Evolutionary conservation across 2,888 invertebrate genomes (phyloP).

Genomic region (Drosophila siamana): DNA sequence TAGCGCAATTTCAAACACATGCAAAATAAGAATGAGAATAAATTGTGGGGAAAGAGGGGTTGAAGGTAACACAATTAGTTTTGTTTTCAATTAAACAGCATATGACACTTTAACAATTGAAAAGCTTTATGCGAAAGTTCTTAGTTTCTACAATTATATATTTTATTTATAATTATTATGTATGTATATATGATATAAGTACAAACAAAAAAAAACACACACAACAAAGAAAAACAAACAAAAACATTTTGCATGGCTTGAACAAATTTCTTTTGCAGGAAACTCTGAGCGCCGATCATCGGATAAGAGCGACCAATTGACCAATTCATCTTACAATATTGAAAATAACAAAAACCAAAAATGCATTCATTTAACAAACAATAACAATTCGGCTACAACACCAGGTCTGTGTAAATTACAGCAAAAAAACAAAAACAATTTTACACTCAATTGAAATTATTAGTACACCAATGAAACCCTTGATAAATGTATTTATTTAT

Average conservation of each 20-base stretch:
- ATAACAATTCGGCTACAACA: slow-evolving; percentile 85
- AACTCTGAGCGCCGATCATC: slow-evolving; percentile 85
- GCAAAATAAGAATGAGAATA: neutral
- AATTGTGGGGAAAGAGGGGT: neutral
- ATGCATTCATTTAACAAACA: slow-evolving; percentile 85
- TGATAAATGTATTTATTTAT: slow-evolving; percentile 10
- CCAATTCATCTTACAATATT: slow-evolving; percentile 85
- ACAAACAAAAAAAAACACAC: slow-evolving; percentile 13
- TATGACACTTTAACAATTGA: slow-evolving; percentile 3
- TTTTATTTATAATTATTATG: slow-evolving; percentile 20
- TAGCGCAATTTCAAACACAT: neutral
- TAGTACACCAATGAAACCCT: slow-evolving; percentile 34
- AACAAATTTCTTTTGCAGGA: slow-evolving; percentile 85
- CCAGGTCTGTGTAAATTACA: slow-evolving; percentile 85
- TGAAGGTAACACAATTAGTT: neutral
- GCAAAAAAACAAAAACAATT: slow-evolving; percentile 56
- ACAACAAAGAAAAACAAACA: slow-evolving; percentile 34
- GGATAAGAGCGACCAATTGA: slow-evolving; percentile 85
- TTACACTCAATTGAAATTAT: slow-evolving; percentile 38
- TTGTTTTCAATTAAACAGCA: slow-evolving; percentile 1
- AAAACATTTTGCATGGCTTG: slow-evolving; percentile 85
- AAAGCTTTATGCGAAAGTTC: slow-evolving; percentile 25
- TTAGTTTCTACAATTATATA: slow-evolving; percentile 20
- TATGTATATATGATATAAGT: slow-evolving; percentile 33
- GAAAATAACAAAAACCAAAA: slow-evolving; percentile 85